Percentiles rank a stretch among this genome's conserved stretches.
phyloP scores from a whole-genome alignment of 2,888 invertebrate species.

The Lagria hirta region DNA sequence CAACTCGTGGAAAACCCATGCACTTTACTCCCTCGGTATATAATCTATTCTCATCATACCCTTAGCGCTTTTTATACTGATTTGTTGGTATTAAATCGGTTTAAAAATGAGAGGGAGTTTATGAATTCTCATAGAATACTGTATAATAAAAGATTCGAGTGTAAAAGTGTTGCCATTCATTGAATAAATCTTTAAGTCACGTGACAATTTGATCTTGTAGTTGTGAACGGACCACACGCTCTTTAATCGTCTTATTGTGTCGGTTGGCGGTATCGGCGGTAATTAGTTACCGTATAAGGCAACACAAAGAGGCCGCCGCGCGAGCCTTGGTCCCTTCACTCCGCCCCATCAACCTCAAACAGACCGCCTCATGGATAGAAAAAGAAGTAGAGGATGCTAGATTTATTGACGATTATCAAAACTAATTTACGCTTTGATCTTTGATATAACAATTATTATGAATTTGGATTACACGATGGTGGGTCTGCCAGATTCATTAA shows the following conservation, averaged over 20 bases:
- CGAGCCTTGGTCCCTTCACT: constrained; percentile 44
- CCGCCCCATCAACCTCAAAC: constrained; percentile 41
- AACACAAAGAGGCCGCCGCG: constrained; percentile 52
- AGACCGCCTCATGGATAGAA: constrained; percentile 45
- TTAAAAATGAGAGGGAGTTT: no score
- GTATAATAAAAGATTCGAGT: no score
- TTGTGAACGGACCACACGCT: constrained; percentile 40
- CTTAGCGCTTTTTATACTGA: no score
- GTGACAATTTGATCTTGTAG: background rate
- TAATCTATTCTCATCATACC: no score
- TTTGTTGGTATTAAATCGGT: no score
- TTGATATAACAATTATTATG: constrained; percentile 44
- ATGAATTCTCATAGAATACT: no score
- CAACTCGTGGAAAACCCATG: no score
- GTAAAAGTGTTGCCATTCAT: no score
- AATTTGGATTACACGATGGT: constrained; percentile 20
- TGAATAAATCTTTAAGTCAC: no score
- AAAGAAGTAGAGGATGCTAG: constrained; percentile 39
- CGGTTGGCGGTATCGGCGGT: constrained; percentile 50
- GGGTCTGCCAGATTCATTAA: no score
- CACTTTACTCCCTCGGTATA: no score
- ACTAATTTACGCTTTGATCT: constrained; percentile 47
- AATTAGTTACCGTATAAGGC: constrained; percentile 55
- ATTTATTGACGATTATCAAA: constrained; percentile 51
- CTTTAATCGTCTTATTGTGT: constrained; percentile 46